Base-by-base conservation (phyloP, 1,140 invertebrate species). In the Triops longicaudatus region DNA sequence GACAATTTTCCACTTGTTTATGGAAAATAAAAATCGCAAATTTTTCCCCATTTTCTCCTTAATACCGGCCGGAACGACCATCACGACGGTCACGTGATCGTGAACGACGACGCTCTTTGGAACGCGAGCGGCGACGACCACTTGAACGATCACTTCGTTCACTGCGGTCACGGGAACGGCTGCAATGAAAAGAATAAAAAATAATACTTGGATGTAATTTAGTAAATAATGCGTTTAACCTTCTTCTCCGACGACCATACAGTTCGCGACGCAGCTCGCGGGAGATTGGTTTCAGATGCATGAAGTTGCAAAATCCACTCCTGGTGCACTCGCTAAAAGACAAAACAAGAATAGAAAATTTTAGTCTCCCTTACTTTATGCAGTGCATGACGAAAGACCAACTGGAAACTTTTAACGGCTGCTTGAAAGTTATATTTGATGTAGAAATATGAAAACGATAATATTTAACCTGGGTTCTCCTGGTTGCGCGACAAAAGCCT, bases 221-320 rank as follows among this genome's bases (percentile, higher is more conserved):
- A 77, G 26, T 17, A 44, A 44, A 37, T n/a, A 14, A 37, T 41
- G 22, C n/a, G 7, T 41, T 12, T 77, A 78, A 63, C 78, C 81
- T 73, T 79, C 79, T 81, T 28, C 86, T 81, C 63, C 85, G 83
- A 63, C 89, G 83, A 44, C 89, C 88, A 83, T 90, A 91, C n/a
- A 91, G 81, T 81, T 92, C 96, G 83, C 95, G 88, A 77, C 96
- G 87, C 31, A 98, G 84, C 82, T 96, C 95, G 80, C 96, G 86
- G 0, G 96, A 98, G 81, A 99, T 99, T 63, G 97, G 97, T 83
- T 99, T 99, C 83, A 99, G 87, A 84, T 99, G 98, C 98, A 99
- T 99, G 84, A 99, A 99, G 86, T 99, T 99, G 85, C 98, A 99
- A 85, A 99, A 99, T 73, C 97, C 98, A 82, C 96, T 97, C 77